Evolutionary conservation across 2,888 invertebrate species (phyloP).

Genomic region (Philaethria dido): DNA sequence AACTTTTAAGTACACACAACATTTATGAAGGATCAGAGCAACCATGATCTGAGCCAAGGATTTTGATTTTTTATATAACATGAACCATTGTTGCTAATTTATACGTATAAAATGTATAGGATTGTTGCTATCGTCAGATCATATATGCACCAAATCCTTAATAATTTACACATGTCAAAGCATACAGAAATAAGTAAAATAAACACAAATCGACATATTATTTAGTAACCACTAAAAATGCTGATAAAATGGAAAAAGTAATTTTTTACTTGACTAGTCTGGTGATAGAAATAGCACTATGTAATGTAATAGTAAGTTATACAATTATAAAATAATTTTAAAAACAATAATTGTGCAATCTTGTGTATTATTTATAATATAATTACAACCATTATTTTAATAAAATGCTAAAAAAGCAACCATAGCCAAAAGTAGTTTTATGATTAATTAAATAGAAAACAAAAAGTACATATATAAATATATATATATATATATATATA

Average conservation of each 20-base stretch:
- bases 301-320: background rate
- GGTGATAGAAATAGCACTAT: conserved; percentile 4
- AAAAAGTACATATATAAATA: no score
- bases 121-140: conserved; percentile 11
- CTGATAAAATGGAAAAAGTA: background rate
- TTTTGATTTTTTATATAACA: background rate
- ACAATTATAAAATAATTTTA: conserved; percentile 12
- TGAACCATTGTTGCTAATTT: background rate
- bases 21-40: background rate
- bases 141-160: background rate
- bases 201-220: background rate
- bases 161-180: conserved; percentile 13
- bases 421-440: conserved; percentile 1
- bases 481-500: no score
- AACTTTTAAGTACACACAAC: conserved; percentile 34
- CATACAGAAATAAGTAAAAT: conserved; percentile 8
- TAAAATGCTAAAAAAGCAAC: conserved; percentile 16
- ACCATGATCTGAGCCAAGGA: background rate
- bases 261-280: conserved; percentile 17
- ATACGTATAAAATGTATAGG: background rate
- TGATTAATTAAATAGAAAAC: background rate
- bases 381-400: conserved; percentile 16
- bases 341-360: conserved; percentile 11
- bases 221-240: background rate
- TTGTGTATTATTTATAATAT: conserved; percentile 11